A percentile compares a stretch with the other conserved stretches of the same genome.
Conservation (phyloP, 2,797 vertebrate species). For the Leptoclinus maculatus region DNA sequence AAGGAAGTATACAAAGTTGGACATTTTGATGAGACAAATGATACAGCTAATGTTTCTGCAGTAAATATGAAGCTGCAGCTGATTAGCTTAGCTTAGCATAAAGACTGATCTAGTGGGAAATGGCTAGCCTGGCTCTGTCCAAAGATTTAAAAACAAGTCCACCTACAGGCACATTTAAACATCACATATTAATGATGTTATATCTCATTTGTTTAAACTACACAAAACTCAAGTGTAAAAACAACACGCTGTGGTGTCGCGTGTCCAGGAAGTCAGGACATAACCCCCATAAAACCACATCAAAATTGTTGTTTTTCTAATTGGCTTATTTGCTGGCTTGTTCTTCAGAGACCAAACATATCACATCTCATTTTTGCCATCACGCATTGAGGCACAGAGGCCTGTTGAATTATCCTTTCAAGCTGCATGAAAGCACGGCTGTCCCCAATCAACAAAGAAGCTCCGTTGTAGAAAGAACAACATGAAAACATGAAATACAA, state of each 20-base stretch:
- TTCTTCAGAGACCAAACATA: slow-evolving; percentile 5
- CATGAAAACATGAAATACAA: slow-evolving; percentile 16
- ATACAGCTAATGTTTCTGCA: neutral
- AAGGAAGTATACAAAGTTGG: neutral
- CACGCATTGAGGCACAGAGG: slow-evolving; percentile 17
- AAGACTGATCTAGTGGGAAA: neutral
- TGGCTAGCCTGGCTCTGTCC: neutral
- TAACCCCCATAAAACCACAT: neutral
- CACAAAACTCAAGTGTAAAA: neutral
- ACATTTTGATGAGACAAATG: neutral
- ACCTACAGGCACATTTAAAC: neutral
- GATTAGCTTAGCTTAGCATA: neutral
- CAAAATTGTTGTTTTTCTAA: slow-evolving; percentile 10
- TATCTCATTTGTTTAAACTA: neutral
- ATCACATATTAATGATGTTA: neutral
- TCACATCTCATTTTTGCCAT: slow-evolving; percentile 22
- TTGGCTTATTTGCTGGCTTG: slow-evolving; percentile 4
- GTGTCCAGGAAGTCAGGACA: neutral
- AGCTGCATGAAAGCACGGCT: slow-evolving; percentile 29
- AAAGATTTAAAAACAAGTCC: neutral
- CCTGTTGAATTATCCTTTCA: slow-evolving; percentile 26
- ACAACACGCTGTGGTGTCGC: neutral
- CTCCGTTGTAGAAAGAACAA: neutral
- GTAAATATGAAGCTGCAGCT: neutral
- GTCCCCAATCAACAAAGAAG: slow-evolving; percentile 14